Conservation (phyloP, 2,888 invertebrate genomes). For the Leptothorax acervorum region DNA sequence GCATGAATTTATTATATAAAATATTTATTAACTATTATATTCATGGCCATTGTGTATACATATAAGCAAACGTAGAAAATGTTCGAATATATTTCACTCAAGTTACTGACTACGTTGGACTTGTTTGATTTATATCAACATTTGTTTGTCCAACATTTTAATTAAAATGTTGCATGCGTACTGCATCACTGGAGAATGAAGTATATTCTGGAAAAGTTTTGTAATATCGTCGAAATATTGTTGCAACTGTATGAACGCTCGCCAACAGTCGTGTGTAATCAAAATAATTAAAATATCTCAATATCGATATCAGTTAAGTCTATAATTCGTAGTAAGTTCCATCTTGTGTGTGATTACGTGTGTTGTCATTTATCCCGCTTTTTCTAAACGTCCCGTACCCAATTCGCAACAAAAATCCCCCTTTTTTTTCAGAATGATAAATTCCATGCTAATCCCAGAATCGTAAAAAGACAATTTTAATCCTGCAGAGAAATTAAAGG, state of each 20-base stretch:
- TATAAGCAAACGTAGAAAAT: conserved; percentile 20
- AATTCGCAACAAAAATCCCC: neutral
- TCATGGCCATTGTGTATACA: neutral
- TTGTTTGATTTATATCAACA: conserved; percentile 37
- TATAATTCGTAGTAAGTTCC: neutral
- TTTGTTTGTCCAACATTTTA: conserved; percentile 44
- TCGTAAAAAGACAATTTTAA: neutral
- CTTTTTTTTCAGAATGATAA: neutral
- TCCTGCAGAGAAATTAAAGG: neutral
- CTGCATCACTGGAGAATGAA: neutral
- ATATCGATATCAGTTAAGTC: conserved; percentile 19
- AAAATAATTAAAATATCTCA: conserved; percentile 36
- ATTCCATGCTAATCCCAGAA: neutral
- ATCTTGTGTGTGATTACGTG: neutral
- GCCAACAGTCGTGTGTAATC: neutral
- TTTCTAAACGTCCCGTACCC: neutral
- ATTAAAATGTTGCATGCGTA: conserved; percentile 41
- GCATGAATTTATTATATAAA: neutral
- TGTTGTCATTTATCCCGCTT: neutral
- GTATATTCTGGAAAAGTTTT: conserved; percentile 31
- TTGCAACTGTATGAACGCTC: neutral
- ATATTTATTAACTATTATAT: conserved; percentile 16
- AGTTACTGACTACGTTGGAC: conserved; percentile 9
- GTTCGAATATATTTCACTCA: conserved; percentile 15
- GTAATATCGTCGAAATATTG: conserved; percentile 29